Evolutionary conservation across 2,888 invertebrate genomes (phyloP), one percentile per base, ranked within the genome.

Genomic region (Crepidodera aurea): DNA sequence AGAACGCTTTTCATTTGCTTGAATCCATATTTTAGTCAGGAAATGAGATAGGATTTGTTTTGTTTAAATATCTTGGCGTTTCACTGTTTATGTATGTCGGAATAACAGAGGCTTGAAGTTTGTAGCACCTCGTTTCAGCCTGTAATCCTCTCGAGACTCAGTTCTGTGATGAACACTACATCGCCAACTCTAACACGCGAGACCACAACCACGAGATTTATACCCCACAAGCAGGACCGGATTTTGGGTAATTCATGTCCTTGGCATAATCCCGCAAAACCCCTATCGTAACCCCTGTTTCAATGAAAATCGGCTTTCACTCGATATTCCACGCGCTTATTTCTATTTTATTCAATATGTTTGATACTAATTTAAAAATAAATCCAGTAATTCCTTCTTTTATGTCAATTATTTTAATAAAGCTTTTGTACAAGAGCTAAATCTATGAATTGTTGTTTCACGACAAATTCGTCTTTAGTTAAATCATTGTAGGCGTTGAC

Each of bases 131-230:
- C 69, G 62, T 69, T 67, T 62, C 64, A 69, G 65, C 44, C 65
- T 60, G 64, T 63, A 67, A 63, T 60, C 58, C 67, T 63, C 65
- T 51, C 39, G 65, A 67, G 67, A 63, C 61, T 50, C 46, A 53
- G 69, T 62, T 67, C 70, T 64, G 71, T 74, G 71, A 72, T 73
- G 69, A 71, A 74, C 71, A 70, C 69, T 67, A 69, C 72, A 72
- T 71, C 70, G 70, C 67, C 68, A 69, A 69, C 68, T 72, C 48
- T 69, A 70, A 69, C 68, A 70, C 64, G 68, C 66, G 71, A 66
- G 66, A 68, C 68, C 66, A 62, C 71, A 67, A 67, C 68, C 58
- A 59, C 64, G 60, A 72, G 69, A 75, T 73, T 73, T 73, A 75
- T 73, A 69, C 64, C 61, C 59, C 57, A 18, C 57, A 48, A 37